Evolutionary conservation across 2,113 vertebrate genomes (phyloP), one percentile per base, ranked within the genome.

Genomic region (Heterocephalus glaber): DNA sequence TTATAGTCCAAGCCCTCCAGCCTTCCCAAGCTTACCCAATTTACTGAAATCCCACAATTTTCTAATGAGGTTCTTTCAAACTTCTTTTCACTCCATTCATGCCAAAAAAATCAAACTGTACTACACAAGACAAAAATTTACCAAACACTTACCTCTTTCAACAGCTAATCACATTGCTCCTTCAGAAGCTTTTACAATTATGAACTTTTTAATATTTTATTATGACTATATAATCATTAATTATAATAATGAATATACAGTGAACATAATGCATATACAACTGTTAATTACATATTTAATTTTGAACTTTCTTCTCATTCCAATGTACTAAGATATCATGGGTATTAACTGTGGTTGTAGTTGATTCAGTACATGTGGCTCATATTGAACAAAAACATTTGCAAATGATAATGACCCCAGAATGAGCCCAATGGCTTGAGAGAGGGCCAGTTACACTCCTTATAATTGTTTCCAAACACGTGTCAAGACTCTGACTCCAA

Each of bases 361-460:
- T 44, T 85, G 60, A 85, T 93, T 97, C 86, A 91, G 66, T 95
- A 96, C 24, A n/a, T 2, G 54, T 89, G 63, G 5, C 41, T 83
- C 60, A 30, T 16, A 56, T 4, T 35, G 30, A 87, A 79, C 85
- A 61, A 52, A 58, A 94, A 96, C 88, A 14, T 94, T 60, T 35
- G 95, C 0, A 74, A 94, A 95, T 81, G 90, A 66, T 83, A 92
- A 79, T 92, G 74, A 72, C 41, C 47, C 63, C 82, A 81, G 65
- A 60, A 74, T 28, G 35, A 77, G 63, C 11, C 44, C 38, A 70
- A 38, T 56, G 33, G 3, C 38, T 80, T 26, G 22, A 74, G 86
- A 30, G 76, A 68, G 65, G 26, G 4, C 38, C 38, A 4, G 0
- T 58, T 68, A 76, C 28, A 10, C 38, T 96, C 80, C 70, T 33